Base-by-base conservation (phyloP, 2,888 invertebrate genomes). In the Platerodrilus igneus region DNA sequence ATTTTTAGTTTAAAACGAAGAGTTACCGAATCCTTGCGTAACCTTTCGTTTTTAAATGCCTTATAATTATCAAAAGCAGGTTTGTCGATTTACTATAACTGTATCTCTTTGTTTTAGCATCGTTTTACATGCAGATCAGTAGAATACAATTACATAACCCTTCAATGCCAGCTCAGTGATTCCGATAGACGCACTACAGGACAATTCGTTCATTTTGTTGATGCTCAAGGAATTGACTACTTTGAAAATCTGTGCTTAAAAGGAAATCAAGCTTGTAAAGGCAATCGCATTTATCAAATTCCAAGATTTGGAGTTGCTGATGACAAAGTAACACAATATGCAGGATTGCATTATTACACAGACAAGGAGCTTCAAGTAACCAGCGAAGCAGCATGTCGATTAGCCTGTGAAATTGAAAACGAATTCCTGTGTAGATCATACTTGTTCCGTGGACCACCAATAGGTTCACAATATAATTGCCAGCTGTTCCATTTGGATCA, bases 361-460 rank as follows among this genome's bases (percentile, higher is more conserved):
- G 93, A 93, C 68, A 93, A 93, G 71, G 92, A 93, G 63, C 70
- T 93, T 34, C 87, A 90, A 76, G 84, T 91, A 32, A 89, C 87
- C 45, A 89, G 86, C 41, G 87, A 91, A 60, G 79, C 86, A 0
- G 91, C 88, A n/a, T 93, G 93, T 60, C 79, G 85, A 37, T 71
- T 90, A 41, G 91, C 92, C 31, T 93, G 93, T 66, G 91, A 92
- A 69, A 86, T 91, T 43, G 93, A 93, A 67, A 86, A 86, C 37
- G 92, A 93, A 69, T 93, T 94, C 72, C 76, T 93, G 25, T 94
- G 93, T 66, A 79, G 93, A 63, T 78, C 91, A 45, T 76, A 86
- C 77, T 63, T 92, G 62, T 81, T 83, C 74, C 62, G 77, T 30
- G 81, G 82, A 2, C 72, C 78, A 16, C 81, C 81, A 1, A 72